phyloP scores from a whole-genome alignment of 2,888 invertebrate species.

The Dryomyza anilis region DNA sequence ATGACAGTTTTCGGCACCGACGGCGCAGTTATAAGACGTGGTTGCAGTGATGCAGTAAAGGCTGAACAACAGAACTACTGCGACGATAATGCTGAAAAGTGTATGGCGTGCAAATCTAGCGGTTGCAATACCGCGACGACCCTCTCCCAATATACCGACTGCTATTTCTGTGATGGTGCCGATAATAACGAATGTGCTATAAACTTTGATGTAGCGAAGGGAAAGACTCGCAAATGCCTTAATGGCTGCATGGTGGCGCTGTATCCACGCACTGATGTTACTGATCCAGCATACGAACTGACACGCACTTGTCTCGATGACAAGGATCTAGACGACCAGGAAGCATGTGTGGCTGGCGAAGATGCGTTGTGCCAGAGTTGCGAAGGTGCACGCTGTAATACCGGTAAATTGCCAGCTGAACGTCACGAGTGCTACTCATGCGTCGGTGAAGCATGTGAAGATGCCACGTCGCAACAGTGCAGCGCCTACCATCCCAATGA shows the following conservation, averaged over 20 bases:
- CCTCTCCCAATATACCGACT: constrained; percentile 43
- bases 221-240: constrained; percentile 45
- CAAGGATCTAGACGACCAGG: constrained; percentile 44
- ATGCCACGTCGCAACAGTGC: constrained; percentile 36
- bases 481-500: constrained; percentile 43
- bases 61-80: constrained; percentile 42
- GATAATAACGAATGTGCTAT: constrained; percentile 36
- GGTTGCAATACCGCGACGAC: constrained; percentile 47
- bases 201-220: constrained; percentile 30
- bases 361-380: constrained; percentile 45
- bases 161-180: constrained; percentile 50
- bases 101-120: constrained; percentile 52
- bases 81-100: constrained; percentile 41
- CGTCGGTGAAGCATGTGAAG: constrained; percentile 38
- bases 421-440: constrained; percentile 49
- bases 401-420: constrained; percentile 35
- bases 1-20: constrained; percentile 46
- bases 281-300: constrained; percentile 47
- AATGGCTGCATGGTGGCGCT: constrained; percentile 50
- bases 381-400: constrained; percentile 43
- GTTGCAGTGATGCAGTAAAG: constrained; percentile 48
- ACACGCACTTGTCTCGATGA: constrained; percentile 53
- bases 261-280: constrained; percentile 45
- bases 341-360: constrained; percentile 39
- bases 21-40: constrained; percentile 45